Conservation (phyloP, 1,140 invertebrate species). For the Eupristina koningsbergeri region DNA sequence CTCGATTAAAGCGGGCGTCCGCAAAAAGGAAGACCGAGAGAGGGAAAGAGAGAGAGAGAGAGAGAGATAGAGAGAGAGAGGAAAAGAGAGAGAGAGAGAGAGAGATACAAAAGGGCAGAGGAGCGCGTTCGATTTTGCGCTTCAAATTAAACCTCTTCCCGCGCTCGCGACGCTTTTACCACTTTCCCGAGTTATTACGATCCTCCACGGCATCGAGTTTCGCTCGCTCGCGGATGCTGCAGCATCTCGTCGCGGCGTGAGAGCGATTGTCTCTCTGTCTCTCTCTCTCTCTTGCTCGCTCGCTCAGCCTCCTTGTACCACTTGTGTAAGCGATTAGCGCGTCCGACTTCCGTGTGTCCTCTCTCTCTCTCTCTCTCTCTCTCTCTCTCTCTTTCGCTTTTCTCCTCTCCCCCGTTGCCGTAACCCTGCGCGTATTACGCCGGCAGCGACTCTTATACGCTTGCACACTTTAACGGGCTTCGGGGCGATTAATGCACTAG, state of each 20-base stretch:
- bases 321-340: conserved; percentile 47
- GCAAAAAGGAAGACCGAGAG: neutral
- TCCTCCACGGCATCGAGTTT: conserved; percentile 38
- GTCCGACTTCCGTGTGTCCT: conserved; percentile 44
- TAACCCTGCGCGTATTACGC: conserved; percentile 46
- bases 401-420: conserved; percentile 17
- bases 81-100: too few species aligned
- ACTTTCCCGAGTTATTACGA: conserved; percentile 45
- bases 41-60: too few species aligned
- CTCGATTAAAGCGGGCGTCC: neutral
- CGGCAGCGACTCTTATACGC: neutral
- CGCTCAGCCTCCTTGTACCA: neutral
- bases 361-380: neutral
- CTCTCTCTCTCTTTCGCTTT: conserved; percentile 10
- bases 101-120: conserved; percentile 26
- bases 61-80: too few species aligned
- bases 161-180: conserved; percentile 32
- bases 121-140: conserved; percentile 7
- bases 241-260: conserved; percentile 31
- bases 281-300: neutral
- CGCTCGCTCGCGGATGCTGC: neutral
- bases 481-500: neutral
- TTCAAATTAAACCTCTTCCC: conserved; percentile 22
- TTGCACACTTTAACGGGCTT: neutral
- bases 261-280: neutral